These are phyloP conservation scores for Microplitis mediator DNA, from an alignment of 1,140 invertebrate species.

Conservation along the genomic window DNA sequence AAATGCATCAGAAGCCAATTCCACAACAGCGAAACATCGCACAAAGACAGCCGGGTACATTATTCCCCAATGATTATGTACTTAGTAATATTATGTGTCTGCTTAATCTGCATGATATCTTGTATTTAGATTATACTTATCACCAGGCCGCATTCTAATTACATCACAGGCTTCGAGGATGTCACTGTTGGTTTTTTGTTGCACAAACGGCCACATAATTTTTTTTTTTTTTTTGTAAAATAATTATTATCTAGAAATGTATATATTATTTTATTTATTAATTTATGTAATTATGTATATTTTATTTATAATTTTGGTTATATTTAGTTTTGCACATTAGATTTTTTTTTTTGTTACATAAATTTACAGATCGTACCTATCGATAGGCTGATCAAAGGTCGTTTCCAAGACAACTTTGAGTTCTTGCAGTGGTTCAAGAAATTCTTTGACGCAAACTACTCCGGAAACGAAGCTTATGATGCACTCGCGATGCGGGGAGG, in stretches of 20 bases:
- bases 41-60: constrained; percentile 55
- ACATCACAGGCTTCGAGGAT: not conserved
- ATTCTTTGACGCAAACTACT: constrained; percentile 98
- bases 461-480: constrained; percentile 86
- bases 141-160: not conserved
- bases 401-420: constrained; percentile 98
- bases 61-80: constrained; percentile 10
- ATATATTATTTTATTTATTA: not conserved
- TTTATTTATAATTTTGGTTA: constrained; percentile 21
- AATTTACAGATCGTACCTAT: constrained; percentile 81
- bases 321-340: constrained; percentile 24
- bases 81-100: constrained; percentile 4
- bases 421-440: constrained; percentile 99
- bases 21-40: constrained; percentile 52
- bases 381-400: constrained; percentile 90
- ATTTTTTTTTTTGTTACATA: constrained; percentile 61
- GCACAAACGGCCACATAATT: too few relatives aligned
- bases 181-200: not conserved
- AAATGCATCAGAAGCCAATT: constrained; percentile 56
- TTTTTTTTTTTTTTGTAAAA: too few relatives aligned
- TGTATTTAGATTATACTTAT: constrained; percentile 23
- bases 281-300: constrained; percentile 26
- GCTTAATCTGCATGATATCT: constrained; percentile 40
- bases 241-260: not conserved
- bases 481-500: constrained; percentile 83